These are phyloP conservation scores for Harpagifer antarcticus DNA, from an alignment of 2,797 vertebrate species.

Conservation along the genomic window DNA sequence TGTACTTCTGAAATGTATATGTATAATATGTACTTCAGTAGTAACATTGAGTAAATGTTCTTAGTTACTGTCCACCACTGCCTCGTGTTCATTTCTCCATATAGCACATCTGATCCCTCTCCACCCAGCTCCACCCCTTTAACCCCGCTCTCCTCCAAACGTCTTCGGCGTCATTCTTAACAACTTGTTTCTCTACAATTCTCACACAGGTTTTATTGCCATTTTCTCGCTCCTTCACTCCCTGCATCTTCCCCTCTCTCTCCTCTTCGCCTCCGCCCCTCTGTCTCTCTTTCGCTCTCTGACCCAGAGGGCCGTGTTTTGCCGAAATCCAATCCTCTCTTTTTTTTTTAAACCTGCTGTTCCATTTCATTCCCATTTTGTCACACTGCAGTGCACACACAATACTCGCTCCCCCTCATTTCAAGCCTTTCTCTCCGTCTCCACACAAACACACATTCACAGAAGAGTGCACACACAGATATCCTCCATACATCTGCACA, in stretches of 20 bases:
- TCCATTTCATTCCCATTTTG: slow-evolving; percentile 82
- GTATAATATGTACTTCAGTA: too few species aligned
- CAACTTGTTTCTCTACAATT: slow-evolving; percentile 46
- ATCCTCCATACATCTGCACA: slow-evolving; percentile 39
- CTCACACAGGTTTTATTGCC: slow-evolving; percentile 32
- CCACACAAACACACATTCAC: slow-evolving; percentile 17
- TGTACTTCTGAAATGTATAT: too few species aligned
- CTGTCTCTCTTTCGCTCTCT: slow-evolving; percentile 50
- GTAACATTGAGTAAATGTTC: too few species aligned
- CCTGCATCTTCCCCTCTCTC: slow-evolving; percentile 30
- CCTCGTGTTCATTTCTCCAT: slow-evolving; percentile 29
- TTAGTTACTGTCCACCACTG: not conserved
- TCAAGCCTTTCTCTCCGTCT: slow-evolving; percentile 46
- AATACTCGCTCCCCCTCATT: slow-evolving; percentile 68
- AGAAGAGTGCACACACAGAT: not conserved
- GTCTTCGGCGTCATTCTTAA: slow-evolving; percentile 35
- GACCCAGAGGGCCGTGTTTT: slow-evolving; percentile 74
- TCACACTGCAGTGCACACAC: slow-evolving; percentile 78
- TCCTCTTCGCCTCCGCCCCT: slow-evolving; percentile 25
- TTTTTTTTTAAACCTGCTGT: slow-evolving; percentile 77
- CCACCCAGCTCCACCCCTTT: slow-evolving; percentile 47
- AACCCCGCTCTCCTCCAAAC: slow-evolving; percentile 33
- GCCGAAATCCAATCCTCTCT: slow-evolving; percentile 80
- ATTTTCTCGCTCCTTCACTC: slow-evolving; percentile 31
- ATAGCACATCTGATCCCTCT: slow-evolving; percentile 27